These are phyloP conservation scores for Stenurella melanura DNA, from an alignment of 2,888 invertebrate species.

Conservation along the genomic window DNA sequence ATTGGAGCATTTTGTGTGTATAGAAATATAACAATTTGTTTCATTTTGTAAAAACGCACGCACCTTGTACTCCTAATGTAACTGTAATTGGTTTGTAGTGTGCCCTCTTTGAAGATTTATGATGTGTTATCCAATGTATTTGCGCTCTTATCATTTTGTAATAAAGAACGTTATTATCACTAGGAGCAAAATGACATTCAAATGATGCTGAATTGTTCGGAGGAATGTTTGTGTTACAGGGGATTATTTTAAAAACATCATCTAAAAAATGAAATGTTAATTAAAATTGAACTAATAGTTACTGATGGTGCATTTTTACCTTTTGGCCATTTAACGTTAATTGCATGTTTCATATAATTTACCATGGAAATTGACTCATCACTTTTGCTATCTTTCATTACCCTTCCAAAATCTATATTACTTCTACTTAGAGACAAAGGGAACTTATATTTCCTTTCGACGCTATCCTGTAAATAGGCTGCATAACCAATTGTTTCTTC, in stretches of 20 bases:
- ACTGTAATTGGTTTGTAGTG: constrained; percentile 46
- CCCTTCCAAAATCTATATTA: constrained; percentile 69
- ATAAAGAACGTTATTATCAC: constrained; percentile 62
- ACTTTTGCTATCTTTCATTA: constrained; percentile 30
- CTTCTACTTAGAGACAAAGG: constrained; percentile 65
- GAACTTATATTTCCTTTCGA: constrained; percentile 52
- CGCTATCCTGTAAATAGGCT: constrained; percentile 66
- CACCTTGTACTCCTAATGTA: constrained; percentile 53
- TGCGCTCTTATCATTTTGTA: constrained; percentile 65
- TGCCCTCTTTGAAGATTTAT: constrained; percentile 10
- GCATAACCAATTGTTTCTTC: constrained; percentile 59
- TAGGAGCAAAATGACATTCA: constrained; percentile 68
- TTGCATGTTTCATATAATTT: constrained; percentile 59
- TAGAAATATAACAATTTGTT: background rate
- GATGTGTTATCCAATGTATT: constrained; percentile 62
- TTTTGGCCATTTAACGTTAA: constrained; percentile 61
- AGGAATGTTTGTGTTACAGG: constrained; percentile 61
- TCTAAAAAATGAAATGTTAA: constrained; percentile 56
- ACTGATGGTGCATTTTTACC: constrained; percentile 54
- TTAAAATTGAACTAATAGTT: constrained; percentile 14
- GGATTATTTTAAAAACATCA: constrained; percentile 66
- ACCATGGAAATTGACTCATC: constrained; percentile 42
- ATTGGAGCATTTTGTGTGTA: background rate
- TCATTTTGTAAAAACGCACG: background rate
- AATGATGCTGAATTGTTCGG: constrained; percentile 65